phyloP scores from a whole-genome alignment of 2,888 invertebrate genomes.

The Drosophila paramelanica region DNA sequence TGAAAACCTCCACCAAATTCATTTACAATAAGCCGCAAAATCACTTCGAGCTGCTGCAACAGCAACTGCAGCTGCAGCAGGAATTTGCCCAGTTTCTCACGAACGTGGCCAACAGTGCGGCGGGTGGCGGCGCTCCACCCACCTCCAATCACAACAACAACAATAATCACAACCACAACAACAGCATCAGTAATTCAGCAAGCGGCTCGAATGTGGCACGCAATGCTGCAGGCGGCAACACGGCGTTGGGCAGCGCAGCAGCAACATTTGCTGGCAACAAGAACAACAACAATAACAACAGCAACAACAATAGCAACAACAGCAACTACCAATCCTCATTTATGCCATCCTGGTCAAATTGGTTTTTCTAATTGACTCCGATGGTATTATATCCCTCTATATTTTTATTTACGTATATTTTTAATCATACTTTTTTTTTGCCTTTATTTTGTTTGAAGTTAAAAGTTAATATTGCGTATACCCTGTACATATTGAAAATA shows the following conservation, averaged over 20 bases:
- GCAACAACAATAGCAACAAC: conserved; percentile 39
- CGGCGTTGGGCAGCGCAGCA: conserved; percentile 16
- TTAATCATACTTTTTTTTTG: neutral
- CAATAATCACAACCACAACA: conserved; percentile 19
- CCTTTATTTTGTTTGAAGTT: conserved; percentile 8
- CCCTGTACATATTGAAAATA: neutral
- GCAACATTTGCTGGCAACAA: conserved; percentile 35
- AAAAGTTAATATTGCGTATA: neutral
- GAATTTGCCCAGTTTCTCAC: conserved; percentile 81
- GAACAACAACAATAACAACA: conserved; percentile 43
- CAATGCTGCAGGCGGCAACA: conserved; percentile 13
- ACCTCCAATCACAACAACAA: conserved; percentile 32
- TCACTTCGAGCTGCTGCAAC: conserved; percentile 80
- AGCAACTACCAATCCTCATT: conserved; percentile 58
- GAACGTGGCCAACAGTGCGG: conserved; percentile 73
- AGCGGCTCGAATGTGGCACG: conserved; percentile 24
- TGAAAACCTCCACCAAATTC: conserved; percentile 81
- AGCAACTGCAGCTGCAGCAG: conserved; percentile 81
- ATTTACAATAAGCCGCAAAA: conserved; percentile 83
- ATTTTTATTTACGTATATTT: neutral
- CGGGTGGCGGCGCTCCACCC: conserved; percentile 16
- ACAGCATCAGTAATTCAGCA: conserved; percentile 25
- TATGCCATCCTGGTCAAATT: conserved; percentile 71
- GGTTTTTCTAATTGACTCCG: conserved; percentile 54
- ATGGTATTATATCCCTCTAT: conserved; percentile 1